Evolutionary conservation across 1,140 invertebrate genomes (phyloP).

Genomic region (Ganaspis sp.): DNA sequence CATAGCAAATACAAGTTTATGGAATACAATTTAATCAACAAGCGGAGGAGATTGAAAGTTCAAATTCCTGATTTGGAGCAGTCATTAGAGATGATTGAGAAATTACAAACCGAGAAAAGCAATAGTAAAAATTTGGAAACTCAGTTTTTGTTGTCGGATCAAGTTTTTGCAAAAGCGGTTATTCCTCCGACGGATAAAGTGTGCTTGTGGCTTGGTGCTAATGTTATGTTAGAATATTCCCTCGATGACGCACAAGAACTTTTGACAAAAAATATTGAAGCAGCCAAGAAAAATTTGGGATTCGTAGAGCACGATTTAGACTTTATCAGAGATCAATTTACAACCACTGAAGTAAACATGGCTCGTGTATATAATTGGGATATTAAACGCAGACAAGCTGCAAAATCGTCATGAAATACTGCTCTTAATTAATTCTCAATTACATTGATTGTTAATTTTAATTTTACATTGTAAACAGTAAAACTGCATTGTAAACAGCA

Average conservation of each 20-base stretch:
- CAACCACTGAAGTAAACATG: constrained; percentile 99
- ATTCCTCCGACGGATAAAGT: constrained; percentile 95
- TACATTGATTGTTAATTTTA: constrained; percentile 59
- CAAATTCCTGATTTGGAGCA: constrained; percentile 96
- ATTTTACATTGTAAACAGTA: neutral
- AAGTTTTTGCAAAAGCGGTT: constrained; percentile 93
- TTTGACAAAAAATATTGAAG: constrained; percentile 91
- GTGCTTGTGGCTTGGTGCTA: constrained; percentile 98
- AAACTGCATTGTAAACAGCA: too few species aligned
- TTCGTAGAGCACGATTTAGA: constrained; percentile 95
- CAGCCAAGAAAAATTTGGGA: constrained; percentile 89
- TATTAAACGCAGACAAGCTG: constrained; percentile 89
- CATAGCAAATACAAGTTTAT: constrained; percentile 98
- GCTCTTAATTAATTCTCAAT: constrained; percentile 51
- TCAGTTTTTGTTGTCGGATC: constrained; percentile 95
- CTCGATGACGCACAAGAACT: constrained; percentile 93
- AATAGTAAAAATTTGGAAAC: constrained; percentile 85
- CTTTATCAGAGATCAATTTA: constrained; percentile 95
- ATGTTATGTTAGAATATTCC: constrained; percentile 98
- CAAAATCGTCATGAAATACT: constrained; percentile 63
- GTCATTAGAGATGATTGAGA: constrained; percentile 94
- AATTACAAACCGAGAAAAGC: constrained; percentile 88
- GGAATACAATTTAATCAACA: constrained; percentile 92
- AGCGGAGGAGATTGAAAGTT: constrained; percentile 87
- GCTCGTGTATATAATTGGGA: constrained; percentile 97